Evolutionary conservation across 2,797 vertebrate genomes (phyloP).

Genomic region (Nannoperca australis): DNA sequence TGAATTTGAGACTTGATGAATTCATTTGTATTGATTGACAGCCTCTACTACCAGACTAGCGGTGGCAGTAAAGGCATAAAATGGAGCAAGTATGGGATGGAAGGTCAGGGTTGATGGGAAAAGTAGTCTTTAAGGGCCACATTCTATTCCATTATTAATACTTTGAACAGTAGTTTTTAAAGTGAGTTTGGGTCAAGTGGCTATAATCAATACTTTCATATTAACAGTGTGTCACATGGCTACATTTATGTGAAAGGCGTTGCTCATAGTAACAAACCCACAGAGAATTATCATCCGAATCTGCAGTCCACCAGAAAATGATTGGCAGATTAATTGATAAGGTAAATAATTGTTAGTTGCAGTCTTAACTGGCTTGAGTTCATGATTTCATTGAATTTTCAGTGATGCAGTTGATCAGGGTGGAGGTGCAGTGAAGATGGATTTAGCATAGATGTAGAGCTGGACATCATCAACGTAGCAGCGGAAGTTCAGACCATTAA

Average conservation of each 20-base stretch:
- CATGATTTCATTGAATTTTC: not conserved
- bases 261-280: not conserved
- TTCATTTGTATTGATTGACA: slow-evolving; percentile 23
- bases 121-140: not conserved
- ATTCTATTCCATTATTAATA: not conserved
- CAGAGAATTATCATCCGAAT: not conserved
- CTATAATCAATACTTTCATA: not conserved
- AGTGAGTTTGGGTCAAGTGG: not conserved
- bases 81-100: not conserved
- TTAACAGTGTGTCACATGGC: too few relatives aligned
- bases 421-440: not conserved
- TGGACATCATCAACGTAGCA: not conserved
- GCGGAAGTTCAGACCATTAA: not conserved
- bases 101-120: slow-evolving; percentile 3
- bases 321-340: not conserved
- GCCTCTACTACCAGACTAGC: not conserved
- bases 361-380: not conserved
- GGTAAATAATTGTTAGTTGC: not conserved
- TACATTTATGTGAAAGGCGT: not conserved
- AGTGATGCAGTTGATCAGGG: not conserved
- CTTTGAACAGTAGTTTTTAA: not conserved
- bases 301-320: not conserved
- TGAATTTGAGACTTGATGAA: slow-evolving; percentile 23
- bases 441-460: not conserved
- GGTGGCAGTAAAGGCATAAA: not conserved